phyloP scores from a whole-genome alignment of 2,113 vertebrate species.

The Sander vitreus region DNA sequence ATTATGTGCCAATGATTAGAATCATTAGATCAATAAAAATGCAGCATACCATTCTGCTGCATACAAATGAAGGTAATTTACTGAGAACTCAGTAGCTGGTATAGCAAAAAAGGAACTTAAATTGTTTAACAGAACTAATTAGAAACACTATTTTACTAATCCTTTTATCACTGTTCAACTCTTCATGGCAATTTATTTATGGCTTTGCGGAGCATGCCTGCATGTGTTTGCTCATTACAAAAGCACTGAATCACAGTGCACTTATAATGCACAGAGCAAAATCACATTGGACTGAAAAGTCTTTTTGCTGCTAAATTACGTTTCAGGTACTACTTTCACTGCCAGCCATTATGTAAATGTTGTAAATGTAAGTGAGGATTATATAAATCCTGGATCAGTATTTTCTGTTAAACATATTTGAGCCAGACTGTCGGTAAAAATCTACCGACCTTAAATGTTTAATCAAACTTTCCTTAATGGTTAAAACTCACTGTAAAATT shows the following conservation, averaged over 20 bases:
- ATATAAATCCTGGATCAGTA: neutral
- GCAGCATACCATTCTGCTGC: slow-evolving; percentile 1
- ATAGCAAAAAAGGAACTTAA: slow-evolving; percentile 26
- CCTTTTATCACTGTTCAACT: slow-evolving; percentile 51
- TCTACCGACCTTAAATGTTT: slow-evolving; percentile 34
- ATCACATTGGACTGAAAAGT: slow-evolving; percentile 12
- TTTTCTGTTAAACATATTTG: neutral
- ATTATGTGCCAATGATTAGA: slow-evolving; percentile 45
- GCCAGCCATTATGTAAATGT: slow-evolving; percentile 12
- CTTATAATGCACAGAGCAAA: slow-evolving; percentile 37
- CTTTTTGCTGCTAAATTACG: slow-evolving; percentile 23
- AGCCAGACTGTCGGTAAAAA: neutral
- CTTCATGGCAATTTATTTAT: slow-evolving; percentile 50
- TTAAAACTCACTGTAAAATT: slow-evolving; percentile 24
- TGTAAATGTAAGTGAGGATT: slow-evolving; percentile 5
- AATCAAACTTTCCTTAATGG: slow-evolving; percentile 15
- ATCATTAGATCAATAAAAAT: slow-evolving; percentile 52
- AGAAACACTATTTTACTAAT: slow-evolving; percentile 68
- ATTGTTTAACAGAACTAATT: slow-evolving; percentile 55
- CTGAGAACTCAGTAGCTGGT: slow-evolving; percentile 30
- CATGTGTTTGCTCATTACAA: slow-evolving; percentile 46
- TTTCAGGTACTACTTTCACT: neutral
- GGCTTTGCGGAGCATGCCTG: slow-evolving; percentile 36
- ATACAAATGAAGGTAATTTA: slow-evolving; percentile 41
- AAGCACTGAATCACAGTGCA: slow-evolving; percentile 28